Conservation (phyloP, 1,140 invertebrate species). For the Cotesia typhae region DNA sequence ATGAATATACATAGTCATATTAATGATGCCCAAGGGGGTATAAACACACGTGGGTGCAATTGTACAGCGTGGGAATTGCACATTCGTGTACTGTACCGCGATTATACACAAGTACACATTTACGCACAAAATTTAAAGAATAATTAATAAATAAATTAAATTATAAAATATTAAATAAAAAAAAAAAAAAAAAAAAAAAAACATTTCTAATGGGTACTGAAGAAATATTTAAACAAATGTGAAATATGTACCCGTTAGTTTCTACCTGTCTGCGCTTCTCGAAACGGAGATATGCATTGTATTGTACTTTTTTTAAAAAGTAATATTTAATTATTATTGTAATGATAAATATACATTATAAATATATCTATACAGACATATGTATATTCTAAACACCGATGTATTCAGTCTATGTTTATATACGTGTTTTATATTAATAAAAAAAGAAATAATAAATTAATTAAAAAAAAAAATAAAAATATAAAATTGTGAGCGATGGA, state of each 20-base stretch:
- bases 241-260: slow-evolving; percentile 11
- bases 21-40: slow-evolving; percentile 19
- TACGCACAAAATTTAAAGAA: slow-evolving; percentile 11
- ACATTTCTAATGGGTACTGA: not conserved
- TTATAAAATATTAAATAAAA: not conserved
- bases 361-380: slow-evolving; percentile 32
- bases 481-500: not conserved
- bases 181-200: not conserved
- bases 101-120: slow-evolving; percentile 17
- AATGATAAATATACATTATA: slow-evolving; percentile 20
- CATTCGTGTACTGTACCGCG: slow-evolving; percentile 9
- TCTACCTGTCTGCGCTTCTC: slow-evolving; percentile 27
- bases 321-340: slow-evolving; percentile 31
- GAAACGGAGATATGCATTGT: slow-evolving; percentile 4
- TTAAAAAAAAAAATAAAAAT: slow-evolving; percentile 12
- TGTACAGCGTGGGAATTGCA: slow-evolving; percentile 9
- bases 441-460: slow-evolving; percentile 39
- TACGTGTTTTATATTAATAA: slow-evolving; percentile 66
- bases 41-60: slow-evolving; percentile 16
- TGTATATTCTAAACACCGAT: slow-evolving; percentile 63
- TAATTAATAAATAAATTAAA: slow-evolving; percentile 14
- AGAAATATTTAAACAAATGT: not conserved
- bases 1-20: slow-evolving; percentile 4
- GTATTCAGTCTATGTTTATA: slow-evolving; percentile 66
- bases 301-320: slow-evolving; percentile 51